Percentiles rank a stretch among this genome's conserved stretches.
Evolutionary conservation across 2,797 vertebrate genomes (phyloP).

Genomic region (Channallabes apus): DNA sequence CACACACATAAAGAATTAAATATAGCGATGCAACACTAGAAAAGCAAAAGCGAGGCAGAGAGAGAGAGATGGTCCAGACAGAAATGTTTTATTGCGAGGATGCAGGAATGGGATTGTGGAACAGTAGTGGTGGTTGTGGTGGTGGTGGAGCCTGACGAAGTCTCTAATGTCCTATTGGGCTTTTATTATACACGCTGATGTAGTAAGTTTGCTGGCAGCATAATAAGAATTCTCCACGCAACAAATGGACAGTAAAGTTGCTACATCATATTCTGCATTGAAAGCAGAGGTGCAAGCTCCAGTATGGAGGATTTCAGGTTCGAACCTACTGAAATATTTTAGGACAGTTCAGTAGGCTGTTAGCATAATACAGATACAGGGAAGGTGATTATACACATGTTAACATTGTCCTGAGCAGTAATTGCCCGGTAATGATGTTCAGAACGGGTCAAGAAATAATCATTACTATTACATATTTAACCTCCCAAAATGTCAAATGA

Average conservation of each 20-base stretch:
- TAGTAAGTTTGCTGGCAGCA: not conserved
- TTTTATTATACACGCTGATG: constrained; percentile 13
- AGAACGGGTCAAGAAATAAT: constrained; percentile 18
- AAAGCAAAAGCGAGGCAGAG: not conserved
- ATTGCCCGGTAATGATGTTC: constrained; percentile 6
- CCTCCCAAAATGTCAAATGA: constrained; percentile 20
- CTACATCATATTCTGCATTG: not conserved
- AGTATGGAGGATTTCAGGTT: not conserved
- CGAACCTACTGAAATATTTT: not conserved
- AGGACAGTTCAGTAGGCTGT: not conserved
- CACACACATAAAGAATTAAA: constrained; percentile 45
- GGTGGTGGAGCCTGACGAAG: not conserved
- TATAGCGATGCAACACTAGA: constrained; percentile 19
- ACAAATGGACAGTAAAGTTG: not conserved
- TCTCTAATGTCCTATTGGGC: not conserved
- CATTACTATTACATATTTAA: constrained; percentile 10
- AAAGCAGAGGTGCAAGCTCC: not conserved
- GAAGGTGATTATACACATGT: not conserved
- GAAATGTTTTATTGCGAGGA: not conserved
- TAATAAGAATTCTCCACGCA: not conserved
- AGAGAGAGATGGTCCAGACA: not conserved
- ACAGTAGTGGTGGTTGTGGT: not conserved
- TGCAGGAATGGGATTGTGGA: not conserved
- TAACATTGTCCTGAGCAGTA: constrained; percentile 2
- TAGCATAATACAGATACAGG: not conserved